Evolutionary conservation across 2,888 invertebrate species (phyloP), one percentile per base, ranked within the genome.

Genomic region (Brachycybe producta): DNA sequence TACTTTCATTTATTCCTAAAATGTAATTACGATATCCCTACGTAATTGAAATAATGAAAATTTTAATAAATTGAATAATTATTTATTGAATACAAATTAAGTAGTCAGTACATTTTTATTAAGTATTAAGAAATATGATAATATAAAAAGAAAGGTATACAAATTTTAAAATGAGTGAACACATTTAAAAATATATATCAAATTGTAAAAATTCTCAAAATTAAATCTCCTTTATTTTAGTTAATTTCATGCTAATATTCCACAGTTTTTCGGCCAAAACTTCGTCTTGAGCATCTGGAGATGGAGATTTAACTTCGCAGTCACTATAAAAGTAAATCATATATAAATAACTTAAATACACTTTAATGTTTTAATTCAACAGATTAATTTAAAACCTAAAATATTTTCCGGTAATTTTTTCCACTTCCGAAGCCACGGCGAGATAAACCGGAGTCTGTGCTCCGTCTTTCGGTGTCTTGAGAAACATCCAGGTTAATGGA

Each of bases 191-290:
- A n/a, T n/a, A n/a, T n/a, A n/a, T n/a, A n/a, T n/a, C n/a, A n/a
- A n/a, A n/a, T n/a, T n/a, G n/a, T n/a, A n/a, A n/a, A n/a, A n/a
- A n/a, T n/a, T n/a, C n/a, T n/a, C n/a, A n/a, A n/a, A n/a, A n/a
- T n/a, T n/a, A n/a, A n/a, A n/a, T n/a, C n/a, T n/a, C n/a, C n/a
- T n/a, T n/a, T n/a, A n/a, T n/a, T n/a, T n/a, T n/a, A 8, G 15
- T 19, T 13, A 50, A 28, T 30, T 55, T 39, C 15, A 52, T 52
- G 26, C 58, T 58, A 5, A 58, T 24, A 8, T 57, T 54, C 59
- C 59, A 59, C 8, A 59, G 28, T 7, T 41, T 47, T 51, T 53
- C 49, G 17, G 57, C 52, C 1, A 49, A 13, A 15, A 30, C 39
- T n/a, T 56, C 54, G 47, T 59, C 54, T 11, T 39, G 23, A 5